Evolutionary conservation across 2,113 vertebrate genomes (phyloP).

Genomic region (Malurus cyaneus): DNA sequence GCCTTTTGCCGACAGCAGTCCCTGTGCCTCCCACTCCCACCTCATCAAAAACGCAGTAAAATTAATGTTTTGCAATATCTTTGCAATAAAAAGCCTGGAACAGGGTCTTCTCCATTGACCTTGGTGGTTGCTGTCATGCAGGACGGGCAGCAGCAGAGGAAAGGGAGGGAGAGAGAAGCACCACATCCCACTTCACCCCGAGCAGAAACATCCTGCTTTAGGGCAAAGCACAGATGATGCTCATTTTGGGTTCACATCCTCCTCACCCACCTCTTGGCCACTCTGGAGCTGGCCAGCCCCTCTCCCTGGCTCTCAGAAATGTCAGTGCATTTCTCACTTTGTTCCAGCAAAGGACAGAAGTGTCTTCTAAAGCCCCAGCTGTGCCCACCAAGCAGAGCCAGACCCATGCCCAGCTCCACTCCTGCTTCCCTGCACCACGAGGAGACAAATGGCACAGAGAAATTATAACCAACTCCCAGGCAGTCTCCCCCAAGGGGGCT

Average conservation of each 20-base stretch:
- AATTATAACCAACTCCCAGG: background rate
- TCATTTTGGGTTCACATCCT: background rate
- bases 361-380: background rate
- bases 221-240: background rate
- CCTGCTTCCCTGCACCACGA: accelerated
- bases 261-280: background rate
- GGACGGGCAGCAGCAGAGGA: background rate
- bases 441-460: background rate
- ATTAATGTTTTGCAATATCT: background rate
- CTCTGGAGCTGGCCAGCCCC: background rate
- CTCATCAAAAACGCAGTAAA: background rate
- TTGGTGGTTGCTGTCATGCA: background rate
- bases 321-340: background rate
- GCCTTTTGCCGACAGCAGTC: background rate
- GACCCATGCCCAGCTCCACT: background rate
- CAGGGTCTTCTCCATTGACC: background rate
- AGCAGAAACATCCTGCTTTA: background rate
- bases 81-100: background rate
- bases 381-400: background rate
- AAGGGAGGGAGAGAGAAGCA: background rate
- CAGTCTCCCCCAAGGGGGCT: background rate
- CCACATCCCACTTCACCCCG: background rate
- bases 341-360: background rate
- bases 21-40: background rate
- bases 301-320: background rate